Percentiles rank a stretch among this genome's conserved stretches.
Evolutionary conservation across 2,797 vertebrate genomes (phyloP).

Genomic region (Artibeus jamaicensis): DNA sequence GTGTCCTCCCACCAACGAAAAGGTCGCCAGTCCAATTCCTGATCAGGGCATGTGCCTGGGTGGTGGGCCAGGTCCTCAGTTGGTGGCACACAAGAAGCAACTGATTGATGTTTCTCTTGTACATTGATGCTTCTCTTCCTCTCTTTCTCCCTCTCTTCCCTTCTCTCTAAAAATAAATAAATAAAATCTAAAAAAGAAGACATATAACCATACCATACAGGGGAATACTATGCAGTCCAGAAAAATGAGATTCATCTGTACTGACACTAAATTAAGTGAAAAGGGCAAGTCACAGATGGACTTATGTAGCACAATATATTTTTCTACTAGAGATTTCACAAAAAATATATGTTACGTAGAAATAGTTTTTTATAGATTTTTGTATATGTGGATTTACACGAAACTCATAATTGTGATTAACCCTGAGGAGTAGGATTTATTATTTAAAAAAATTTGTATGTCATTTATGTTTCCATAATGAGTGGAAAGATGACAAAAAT

Average conservation of each 20-base stretch:
- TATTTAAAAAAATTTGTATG: neutral
- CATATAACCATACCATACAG: neutral
- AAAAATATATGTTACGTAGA: neutral
- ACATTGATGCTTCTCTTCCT: too few species aligned
- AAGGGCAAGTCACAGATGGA: neutral
- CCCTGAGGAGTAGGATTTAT: neutral
- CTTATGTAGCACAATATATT: neutral
- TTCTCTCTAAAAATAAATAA: neutral
- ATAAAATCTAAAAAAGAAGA: neutral
- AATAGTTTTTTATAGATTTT: neutral
- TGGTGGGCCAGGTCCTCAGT: neutral
- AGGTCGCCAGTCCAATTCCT: neutral
- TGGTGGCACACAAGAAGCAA: neutral
- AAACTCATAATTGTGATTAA: neutral
- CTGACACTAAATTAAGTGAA: neutral
- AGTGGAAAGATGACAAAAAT: constrained; percentile 71
- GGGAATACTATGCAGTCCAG: neutral
- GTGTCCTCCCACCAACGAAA: neutral
- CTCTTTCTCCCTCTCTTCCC: neutral
- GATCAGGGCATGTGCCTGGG: neutral
- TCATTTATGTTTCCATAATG: constrained; percentile 35
- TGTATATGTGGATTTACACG: neutral
- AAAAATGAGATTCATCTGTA: neutral
- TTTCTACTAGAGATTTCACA: neutral
- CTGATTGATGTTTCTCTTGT: neutral